These are phyloP conservation scores for Myiagra hebetior DNA, from an alignment of 2,113 vertebrate genomes.

Conservation along the genomic window DNA sequence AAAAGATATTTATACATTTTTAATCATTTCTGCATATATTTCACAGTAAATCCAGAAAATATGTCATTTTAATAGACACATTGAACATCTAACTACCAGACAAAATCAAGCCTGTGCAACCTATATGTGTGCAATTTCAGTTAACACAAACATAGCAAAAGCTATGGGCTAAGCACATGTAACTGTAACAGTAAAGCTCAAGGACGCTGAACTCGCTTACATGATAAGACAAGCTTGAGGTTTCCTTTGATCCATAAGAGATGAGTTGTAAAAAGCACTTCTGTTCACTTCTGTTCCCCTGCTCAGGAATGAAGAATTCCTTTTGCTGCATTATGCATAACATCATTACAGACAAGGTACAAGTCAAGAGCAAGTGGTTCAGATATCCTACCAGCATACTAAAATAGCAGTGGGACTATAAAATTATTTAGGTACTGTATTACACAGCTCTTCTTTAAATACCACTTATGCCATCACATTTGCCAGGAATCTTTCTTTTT, in stretches of 20 bases:
- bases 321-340: slow-evolving; percentile 76
- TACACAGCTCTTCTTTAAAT: slow-evolving; percentile 50
- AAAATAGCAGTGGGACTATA: slow-evolving; percentile 60
- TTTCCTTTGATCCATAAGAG: slow-evolving; percentile 69
- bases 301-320: slow-evolving; percentile 63
- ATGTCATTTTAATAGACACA: neutral
- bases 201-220: neutral
- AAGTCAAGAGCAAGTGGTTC: slow-evolving; percentile 59
- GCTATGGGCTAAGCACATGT: neutral
- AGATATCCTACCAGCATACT: slow-evolving; percentile 47
- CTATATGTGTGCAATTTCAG: neutral
- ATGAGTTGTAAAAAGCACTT: slow-evolving; percentile 47
- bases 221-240: slow-evolving; percentile 39
- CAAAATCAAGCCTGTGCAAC: neutral
- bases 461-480: slow-evolving; percentile 43
- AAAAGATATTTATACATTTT: neutral
- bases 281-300: slow-evolving; percentile 40
- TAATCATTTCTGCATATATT: neutral
- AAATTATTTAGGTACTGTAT: slow-evolving; percentile 61
- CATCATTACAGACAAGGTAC: slow-evolving; percentile 70
- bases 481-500: slow-evolving; percentile 48
- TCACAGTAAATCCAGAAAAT: neutral
- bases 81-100: neutral
- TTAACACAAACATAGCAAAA: neutral
- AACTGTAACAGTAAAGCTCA: slow-evolving; percentile 27